These are phyloP conservation scores for Archocentrus centrarchus DNA, from an alignment of 2,113 vertebrate genomes.

Conservation along the genomic window DNA sequence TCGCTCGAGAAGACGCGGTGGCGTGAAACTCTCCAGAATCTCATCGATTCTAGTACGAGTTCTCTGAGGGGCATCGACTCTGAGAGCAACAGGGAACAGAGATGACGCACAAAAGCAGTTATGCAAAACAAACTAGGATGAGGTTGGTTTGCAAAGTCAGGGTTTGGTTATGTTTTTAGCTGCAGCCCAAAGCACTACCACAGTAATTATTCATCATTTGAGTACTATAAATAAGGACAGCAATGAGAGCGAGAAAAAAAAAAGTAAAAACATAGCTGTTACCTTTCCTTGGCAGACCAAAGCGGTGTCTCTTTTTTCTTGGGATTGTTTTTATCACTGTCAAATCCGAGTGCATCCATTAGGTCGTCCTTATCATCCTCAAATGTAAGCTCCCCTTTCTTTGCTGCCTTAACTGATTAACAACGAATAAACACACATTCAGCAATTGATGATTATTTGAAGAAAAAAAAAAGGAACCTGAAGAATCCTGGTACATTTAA, in stretches of 20 bases:
- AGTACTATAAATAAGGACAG: slow-evolving; percentile 46
- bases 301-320: slow-evolving; percentile 62
- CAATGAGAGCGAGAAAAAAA: neutral
- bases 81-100: neutral
- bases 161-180: slow-evolving; percentile 18
- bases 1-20: slow-evolving; percentile 75
- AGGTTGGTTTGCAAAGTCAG: neutral
- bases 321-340: slow-evolving; percentile 59
- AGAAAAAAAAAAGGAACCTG: neutral
- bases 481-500: neutral
- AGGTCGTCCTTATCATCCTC: slow-evolving; percentile 86
- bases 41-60: slow-evolving; percentile 86
- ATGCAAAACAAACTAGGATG: neutral
- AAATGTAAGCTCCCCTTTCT: slow-evolving; percentile 78
- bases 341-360: slow-evolving; percentile 86
- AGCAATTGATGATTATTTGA: neutral
- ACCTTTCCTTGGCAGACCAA: slow-evolving; percentile 71
- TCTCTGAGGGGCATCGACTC: slow-evolving; percentile 78
- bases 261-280: slow-evolving; percentile 6
- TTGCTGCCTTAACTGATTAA: slow-evolving; percentile 52
- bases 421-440: slow-evolving; percentile 23
- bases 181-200: slow-evolving; percentile 7
- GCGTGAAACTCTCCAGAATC: slow-evolving; percentile 83
- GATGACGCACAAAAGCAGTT: neutral
- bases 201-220: slow-evolving; percentile 50